Conservation (phyloP, 2,113 vertebrate species). For the Cinclus cinclus region DNA sequence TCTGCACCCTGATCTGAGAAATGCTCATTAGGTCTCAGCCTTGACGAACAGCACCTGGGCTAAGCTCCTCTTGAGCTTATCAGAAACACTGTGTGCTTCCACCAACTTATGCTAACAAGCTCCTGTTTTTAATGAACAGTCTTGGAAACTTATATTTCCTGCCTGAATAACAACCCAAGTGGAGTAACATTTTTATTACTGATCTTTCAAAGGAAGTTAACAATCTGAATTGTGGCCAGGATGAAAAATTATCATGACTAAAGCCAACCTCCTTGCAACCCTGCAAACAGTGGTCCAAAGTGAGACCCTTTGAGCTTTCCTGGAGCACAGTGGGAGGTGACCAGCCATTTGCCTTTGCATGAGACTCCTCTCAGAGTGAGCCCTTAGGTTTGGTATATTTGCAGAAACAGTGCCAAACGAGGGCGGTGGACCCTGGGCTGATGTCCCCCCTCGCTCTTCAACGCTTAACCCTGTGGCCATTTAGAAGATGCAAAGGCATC, state of each 20-base stretch:
- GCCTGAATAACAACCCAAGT: neutral
- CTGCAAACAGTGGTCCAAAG: neutral
- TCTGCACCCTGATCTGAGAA: neutral
- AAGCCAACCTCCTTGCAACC: neutral
- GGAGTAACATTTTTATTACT: neutral
- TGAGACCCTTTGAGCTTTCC: neutral
- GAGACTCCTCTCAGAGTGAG: neutral
- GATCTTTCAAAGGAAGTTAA: neutral
- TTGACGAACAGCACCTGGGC: neutral
- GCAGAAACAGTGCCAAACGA: neutral
- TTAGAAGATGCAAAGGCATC: neutral
- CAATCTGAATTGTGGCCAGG: rapidly evolving
- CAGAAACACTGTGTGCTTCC: neutral
- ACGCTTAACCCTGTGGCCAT: rapidly evolving
- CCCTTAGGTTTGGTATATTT: neutral
- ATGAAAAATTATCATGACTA: neutral
- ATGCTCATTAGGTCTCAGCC: neutral
- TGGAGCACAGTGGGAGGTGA: neutral
- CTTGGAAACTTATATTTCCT: neutral
- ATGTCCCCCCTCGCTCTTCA: neutral
- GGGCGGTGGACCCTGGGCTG: no score
- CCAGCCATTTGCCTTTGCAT: neutral
- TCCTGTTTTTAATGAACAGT: neutral
- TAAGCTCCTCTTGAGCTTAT: neutral
- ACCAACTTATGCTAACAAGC: neutral